A percentile compares a stretch with the other conserved stretches of the same genome.
phyloP scores from a whole-genome alignment of 2,797 vertebrate genomes.

The Gallinago nigripennis region DNA sequence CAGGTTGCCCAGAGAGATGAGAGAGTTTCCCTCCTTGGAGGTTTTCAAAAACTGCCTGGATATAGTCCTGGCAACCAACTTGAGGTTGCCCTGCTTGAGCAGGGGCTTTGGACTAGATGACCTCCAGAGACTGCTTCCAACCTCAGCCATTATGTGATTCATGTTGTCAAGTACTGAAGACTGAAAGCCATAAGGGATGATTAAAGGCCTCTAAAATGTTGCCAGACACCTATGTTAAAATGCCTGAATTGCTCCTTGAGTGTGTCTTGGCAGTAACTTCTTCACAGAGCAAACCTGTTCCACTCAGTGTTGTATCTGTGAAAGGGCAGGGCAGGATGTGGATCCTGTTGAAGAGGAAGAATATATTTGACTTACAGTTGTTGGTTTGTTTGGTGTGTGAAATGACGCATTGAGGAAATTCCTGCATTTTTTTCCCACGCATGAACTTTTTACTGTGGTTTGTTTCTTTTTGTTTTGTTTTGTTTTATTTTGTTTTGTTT shows the following conservation, averaged over 20 bases:
- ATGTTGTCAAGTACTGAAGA: background rate
- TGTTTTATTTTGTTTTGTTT: no score
- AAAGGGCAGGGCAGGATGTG: background rate
- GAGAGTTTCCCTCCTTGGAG: background rate
- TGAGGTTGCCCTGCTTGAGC: background rate
- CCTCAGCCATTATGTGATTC: background rate
- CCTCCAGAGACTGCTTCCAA: background rate
- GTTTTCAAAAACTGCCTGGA: background rate
- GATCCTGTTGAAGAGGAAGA: slow-evolving; percentile 24
- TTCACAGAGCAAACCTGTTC: background rate
- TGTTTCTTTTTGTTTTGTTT: background rate
- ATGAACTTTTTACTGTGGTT: background rate
- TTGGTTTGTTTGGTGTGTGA: background rate
- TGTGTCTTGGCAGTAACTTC: background rate
- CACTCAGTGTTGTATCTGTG: background rate
- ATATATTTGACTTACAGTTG: background rate
- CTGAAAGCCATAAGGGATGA: background rate
- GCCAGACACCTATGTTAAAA: background rate
- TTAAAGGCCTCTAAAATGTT: background rate
- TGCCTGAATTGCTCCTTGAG: background rate
- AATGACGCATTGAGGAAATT: background rate
- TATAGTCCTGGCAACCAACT: background rate
- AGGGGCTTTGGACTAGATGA: background rate
- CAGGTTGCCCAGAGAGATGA: background rate
- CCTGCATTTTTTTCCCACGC: background rate